Evolutionary conservation across 2,888 invertebrate species (phyloP), one percentile per base, ranked within the genome.

Genomic region (Cremastinae sp.): DNA sequence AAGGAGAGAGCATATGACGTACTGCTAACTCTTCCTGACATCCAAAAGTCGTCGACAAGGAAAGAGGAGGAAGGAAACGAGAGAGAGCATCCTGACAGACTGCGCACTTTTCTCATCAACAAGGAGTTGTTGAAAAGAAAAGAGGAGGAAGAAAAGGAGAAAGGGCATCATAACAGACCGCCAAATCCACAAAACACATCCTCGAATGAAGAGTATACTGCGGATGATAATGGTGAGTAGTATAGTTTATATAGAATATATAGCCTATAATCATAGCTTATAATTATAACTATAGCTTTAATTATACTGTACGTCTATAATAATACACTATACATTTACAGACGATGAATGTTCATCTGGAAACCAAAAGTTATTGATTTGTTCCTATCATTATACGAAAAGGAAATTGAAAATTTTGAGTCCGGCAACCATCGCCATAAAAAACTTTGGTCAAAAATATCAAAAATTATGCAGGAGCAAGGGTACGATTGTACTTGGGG

Each of bases 331-430:
- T 28, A 37, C 39, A 37, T 55, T 55, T 41, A 41, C 41, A 58
- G 41, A 12, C 3, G 12, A 58, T 14, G 20, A 58, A 41, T 20
- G 2, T 58, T 41, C n/a, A 41, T 58, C 18, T 58, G 58, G 58
- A 58, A 16, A 7, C n/a, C 58, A 2, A 39, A 39, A 41, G 18
- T 18, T 10, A n/a, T 41, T 20, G 14, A 41, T 41, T 41, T 58
- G 9, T 28, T 58, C 1, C 41, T 58, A 4, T 7, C 41, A 10
- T 22, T 58, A 3, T 41, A 58, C 7, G 58, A 58, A 41, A 41
- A 58, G n/a, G 41, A 58, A n/a, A 53, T 53, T 0, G 41, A 58
- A 9, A 41, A 58, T 41, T 58, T 58, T 41, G 58, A 41, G n/a
- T 3, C 41, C 1, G 58, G 41, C 18, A 5, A 10, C 1, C 58